phyloP scores from a whole-genome alignment of 2,797 vertebrate genomes.

The Chelon labrosus region DNA sequence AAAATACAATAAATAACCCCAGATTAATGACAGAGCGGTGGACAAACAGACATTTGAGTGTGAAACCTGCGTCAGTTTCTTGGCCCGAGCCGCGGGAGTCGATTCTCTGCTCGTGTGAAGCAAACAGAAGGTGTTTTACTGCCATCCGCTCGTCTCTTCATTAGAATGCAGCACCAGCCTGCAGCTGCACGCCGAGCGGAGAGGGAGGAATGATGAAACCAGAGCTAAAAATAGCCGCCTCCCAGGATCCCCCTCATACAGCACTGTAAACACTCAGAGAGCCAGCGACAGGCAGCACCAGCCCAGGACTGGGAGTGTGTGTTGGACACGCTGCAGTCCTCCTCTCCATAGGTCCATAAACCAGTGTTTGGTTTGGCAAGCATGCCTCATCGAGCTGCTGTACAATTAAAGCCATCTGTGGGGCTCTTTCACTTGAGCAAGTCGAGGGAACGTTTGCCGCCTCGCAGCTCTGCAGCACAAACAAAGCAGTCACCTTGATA shows the following conservation, averaged over 20 bases:
- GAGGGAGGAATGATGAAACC: conserved; percentile 85
- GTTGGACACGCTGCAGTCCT: conserved; percentile 61
- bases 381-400: conserved; percentile 55
- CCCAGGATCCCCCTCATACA: conserved; percentile 85
- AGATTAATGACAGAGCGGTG: too few species aligned
- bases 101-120: conserved; percentile 11
- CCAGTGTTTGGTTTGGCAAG: conserved; percentile 72
- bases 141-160: conserved; percentile 68
- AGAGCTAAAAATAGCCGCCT: conserved; percentile 86
- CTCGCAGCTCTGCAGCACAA: conserved; percentile 34
- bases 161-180: conserved; percentile 82
- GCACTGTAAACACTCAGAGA: conserved; percentile 81
- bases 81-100: neutral
- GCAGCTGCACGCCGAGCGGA: conserved; percentile 75
- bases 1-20: neutral
- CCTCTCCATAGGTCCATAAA: conserved; percentile 63
- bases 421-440: conserved; percentile 49
- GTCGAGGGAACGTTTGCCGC: conserved; percentile 16
- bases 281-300: conserved; percentile 64
- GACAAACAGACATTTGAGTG: too few species aligned
- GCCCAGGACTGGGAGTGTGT: conserved; percentile 18
- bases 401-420: conserved; percentile 76
- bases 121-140: conserved; percentile 49
- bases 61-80: neutral
- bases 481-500: conserved; percentile 16